Base-by-base conservation (phyloP, 2,797 vertebrate species). In the Sebastes goodei region DNA sequence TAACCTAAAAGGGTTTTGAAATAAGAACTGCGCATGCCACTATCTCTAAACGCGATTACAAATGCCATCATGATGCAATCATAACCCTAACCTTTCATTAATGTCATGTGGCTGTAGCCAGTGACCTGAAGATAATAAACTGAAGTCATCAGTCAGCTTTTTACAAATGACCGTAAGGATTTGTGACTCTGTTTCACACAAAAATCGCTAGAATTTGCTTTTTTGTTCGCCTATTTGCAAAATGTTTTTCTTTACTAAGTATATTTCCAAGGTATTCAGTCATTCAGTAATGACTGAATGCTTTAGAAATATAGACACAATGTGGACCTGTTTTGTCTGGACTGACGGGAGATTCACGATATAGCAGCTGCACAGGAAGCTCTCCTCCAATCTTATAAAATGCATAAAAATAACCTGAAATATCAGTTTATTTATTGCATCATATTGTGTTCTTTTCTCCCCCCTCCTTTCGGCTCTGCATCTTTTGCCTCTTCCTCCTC, bases 351-450 rank as follows among this genome's bases (percentile, higher is more conserved):
- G 27, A 65, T 56, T 20, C 30, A 63, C 4, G 7, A 2, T 21
- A 27, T 57, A 59, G 62, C 69, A 42, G 46, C 59, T 72, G 10
- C 46, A 12, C 5, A n/a, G 12, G 59, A 55, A 73, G 66, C 10
- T 71, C 30, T 78, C n/a, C 27, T 74, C 21, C 17, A 56, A 21
- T 32, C 7, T 68, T 27, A 52, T 57, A 71, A 67, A 61, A 38
- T 59, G 21, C 32, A 71, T 56, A 27, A 63, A 86, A 79, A 81
- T 64, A 76, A 30, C 29, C 46, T 71, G 11, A 74, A 71, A 61
- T 56, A 75, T 73, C 10, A 49, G 29, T 78, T 29, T 53, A 46
- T 82, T 65, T 67, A 64, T 82, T 66, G 52, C 52, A 79, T 74
- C 75, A 56, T 30, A 57, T 64, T 7, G 10, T 76, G 33, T 78